A percentile compares a stretch with the other conserved stretches of the same genome.
phyloP scores from a whole-genome alignment of 2,113 vertebrate species.

The Colius striatus region DNA sequence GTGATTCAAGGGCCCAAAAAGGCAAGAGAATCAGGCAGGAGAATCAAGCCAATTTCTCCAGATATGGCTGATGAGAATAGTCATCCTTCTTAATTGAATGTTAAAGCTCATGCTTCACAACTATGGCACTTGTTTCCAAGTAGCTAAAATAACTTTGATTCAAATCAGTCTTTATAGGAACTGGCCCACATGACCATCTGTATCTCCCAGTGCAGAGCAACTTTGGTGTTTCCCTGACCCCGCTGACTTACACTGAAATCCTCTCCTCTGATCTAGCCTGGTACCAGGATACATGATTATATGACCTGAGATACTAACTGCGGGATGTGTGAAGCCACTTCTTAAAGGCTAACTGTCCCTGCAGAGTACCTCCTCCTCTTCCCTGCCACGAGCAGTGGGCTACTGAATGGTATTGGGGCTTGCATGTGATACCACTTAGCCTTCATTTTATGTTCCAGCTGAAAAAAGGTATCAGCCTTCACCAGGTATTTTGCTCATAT shows the following conservation, averaged over 20 bases:
- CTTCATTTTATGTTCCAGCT: neutral
- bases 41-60: neutral
- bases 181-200: neutral
- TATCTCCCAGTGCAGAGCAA: neutral
- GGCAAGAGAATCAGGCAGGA: neutral
- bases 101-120: neutral
- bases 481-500: neutral
- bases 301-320: neutral
- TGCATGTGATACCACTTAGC: neutral
- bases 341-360: neutral
- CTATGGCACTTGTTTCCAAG: neutral
- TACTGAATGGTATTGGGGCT: neutral
- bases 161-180: neutral
- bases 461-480: neutral
- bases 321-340: neutral
- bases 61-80: neutral
- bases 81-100: neutral
- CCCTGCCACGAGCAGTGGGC: fast-evolving
- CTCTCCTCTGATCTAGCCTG: neutral
- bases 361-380: neutral
- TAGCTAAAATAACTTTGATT: neutral
- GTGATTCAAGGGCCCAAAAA: neutral
- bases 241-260: neutral
- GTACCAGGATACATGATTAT: neutral
- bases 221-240: neutral